Conservation (phyloP, 2,113 vertebrate species). For the Psilopogon haemacephalus region DNA sequence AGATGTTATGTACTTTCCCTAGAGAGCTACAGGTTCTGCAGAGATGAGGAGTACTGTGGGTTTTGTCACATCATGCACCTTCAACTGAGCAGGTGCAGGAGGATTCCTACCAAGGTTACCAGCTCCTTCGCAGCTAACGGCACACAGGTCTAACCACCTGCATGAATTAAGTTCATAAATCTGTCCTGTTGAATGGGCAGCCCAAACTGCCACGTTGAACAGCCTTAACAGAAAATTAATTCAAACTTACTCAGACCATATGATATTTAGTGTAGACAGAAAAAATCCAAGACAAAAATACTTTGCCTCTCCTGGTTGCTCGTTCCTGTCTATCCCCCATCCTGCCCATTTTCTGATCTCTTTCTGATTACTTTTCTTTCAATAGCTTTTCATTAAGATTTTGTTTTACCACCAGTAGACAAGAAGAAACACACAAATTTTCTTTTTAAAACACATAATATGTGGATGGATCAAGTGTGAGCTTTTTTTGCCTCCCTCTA, state of each 20-base stretch:
- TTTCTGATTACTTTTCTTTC: not conserved
- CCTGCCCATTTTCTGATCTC: not conserved
- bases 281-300: not conserved
- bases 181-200: not conserved
- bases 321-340: not conserved
- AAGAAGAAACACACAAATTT: not conserved
- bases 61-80: not conserved
- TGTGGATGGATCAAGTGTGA: not conserved
- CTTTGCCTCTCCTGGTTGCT: not conserved
- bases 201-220: not conserved
- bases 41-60: not conserved
- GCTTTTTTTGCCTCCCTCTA: not conserved
- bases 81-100: not conserved
- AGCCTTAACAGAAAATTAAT: constrained; percentile 4
- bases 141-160: not conserved
- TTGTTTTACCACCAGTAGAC: not conserved
- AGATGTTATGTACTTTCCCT: not conserved
- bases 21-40: not conserved
- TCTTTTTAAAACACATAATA: not conserved
- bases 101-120: not conserved
- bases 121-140: not conserved
- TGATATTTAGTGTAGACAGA: not conserved
- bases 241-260: not conserved
- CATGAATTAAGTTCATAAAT: constrained; percentile 1
- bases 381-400: not conserved